Conservation (phyloP, 2,113 vertebrate species). For the Pleuronectes platessa region DNA sequence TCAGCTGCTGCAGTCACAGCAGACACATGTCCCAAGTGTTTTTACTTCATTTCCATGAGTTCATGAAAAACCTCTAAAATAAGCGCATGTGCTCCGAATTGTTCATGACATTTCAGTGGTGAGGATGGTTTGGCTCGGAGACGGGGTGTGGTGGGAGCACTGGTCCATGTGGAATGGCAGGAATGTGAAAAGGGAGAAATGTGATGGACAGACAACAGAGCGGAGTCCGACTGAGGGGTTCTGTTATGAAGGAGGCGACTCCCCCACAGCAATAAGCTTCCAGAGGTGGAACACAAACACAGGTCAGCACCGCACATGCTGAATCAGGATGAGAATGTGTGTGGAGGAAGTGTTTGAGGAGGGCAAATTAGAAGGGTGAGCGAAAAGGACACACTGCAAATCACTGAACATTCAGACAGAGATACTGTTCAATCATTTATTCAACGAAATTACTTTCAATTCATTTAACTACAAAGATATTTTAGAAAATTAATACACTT, state of each 20-base stretch:
- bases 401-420: constrained; percentile 18
- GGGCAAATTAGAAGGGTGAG: neutral
- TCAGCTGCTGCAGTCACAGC: constrained; percentile 4
- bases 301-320: constrained; percentile 61
- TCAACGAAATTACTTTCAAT: constrained; percentile 20
- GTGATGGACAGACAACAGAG: constrained; percentile 51
- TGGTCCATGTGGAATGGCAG: constrained; percentile 61
- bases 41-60: neutral
- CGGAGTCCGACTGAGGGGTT: constrained; percentile 37
- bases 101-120: constrained; percentile 32
- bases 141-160: constrained; percentile 44
- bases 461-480: too few relatives aligned
- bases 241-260: constrained; percentile 57
- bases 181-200: constrained; percentile 64
- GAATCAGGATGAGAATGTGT: constrained; percentile 27
- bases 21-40: neutral
- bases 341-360: constrained; percentile 14
- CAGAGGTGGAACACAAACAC: constrained; percentile 56
- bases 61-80: constrained; percentile 45
- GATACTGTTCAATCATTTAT: constrained; percentile 58
- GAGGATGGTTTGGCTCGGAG: constrained; percentile 37
- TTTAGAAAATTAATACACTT: constrained; percentile 25
- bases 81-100: constrained; percentile 27
- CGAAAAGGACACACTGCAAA: constrained; percentile 1
- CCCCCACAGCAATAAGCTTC: constrained; percentile 57